Base-by-base conservation (phyloP, 2,797 vertebrate species). In the Sebastes paucispinis region DNA sequence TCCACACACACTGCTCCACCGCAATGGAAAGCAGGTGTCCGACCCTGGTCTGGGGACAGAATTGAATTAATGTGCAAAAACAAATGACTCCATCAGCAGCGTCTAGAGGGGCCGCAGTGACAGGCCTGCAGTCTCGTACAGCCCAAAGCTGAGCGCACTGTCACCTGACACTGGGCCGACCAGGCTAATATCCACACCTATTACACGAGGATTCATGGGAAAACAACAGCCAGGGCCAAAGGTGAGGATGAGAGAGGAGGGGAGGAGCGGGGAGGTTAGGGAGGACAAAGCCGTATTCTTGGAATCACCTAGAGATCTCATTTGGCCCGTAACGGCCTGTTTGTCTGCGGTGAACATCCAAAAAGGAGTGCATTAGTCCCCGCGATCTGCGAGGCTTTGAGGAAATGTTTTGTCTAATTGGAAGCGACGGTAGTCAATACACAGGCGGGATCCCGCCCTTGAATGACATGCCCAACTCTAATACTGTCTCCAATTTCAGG, bases 21-120 rank as follows among this genome's bases (percentile, higher is more conserved):
- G 92, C 92, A 94, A 95, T 95, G 93, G 94, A 95, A 95, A 95
- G 94, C 95, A 95, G 94, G 95, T 95, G 94, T 94, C 88, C 72
- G 77, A 86, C 91, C 88, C 90, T 90, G 90, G 93, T 94, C 92
- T 91, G 91, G 92, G 93, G 94, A 93, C 94, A 94, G 91, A 95
- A 96, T 94, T 95, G 90, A 96, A 94, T 96, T 95, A 95, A 94
- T 94, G 94, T 94, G 93, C 85, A 89, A 96, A 94, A 96, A 95
- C 94, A 96, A 92, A 96, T 96, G 94, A 96, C 94, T 95, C 92
- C 95, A 96, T 95, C 93, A 89, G 88, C 91, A 90, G 80, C 25
- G 91, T 95, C 92, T 94, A 84, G 90, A 87, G 92, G 85, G 89
- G 91, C 91, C 39, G n/a, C 84, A 86, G 90, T 92, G 92, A 95